Evolutionary conservation across 2,888 invertebrate genomes (phyloP).

Genomic region (Phorcus lineatus): DNA sequence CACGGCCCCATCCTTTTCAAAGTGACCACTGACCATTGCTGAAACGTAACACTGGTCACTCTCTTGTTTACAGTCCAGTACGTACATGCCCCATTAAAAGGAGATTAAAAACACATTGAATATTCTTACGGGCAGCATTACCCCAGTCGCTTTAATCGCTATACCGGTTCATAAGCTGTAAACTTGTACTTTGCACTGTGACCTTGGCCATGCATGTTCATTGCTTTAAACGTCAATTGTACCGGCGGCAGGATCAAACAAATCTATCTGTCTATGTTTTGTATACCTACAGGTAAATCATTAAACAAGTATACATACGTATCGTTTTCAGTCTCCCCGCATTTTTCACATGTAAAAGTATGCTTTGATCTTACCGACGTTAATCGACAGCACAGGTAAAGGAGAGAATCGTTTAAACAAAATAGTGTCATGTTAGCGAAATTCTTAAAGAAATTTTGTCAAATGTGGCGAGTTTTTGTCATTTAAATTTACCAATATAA

Average conservation of each 20-base stretch:
- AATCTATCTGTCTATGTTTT: background rate
- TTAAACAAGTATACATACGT: background rate
- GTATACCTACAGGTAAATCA: conserved; percentile 10
- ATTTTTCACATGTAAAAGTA: background rate
- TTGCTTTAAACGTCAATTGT: background rate
- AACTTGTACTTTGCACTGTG: background rate
- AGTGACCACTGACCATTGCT: background rate
- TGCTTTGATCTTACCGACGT: background rate
- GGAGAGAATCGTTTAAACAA: too few relatives aligned
- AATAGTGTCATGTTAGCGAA: too few relatives aligned
- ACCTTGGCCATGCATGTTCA: background rate
- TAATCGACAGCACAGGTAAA: too few relatives aligned
- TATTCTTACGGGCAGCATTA: background rate
- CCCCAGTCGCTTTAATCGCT: background rate
- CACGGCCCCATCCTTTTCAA: background rate
- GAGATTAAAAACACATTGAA: conserved; percentile 1
- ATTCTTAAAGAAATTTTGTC: too few relatives aligned
- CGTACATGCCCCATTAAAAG: background rate
- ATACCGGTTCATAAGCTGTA: background rate
- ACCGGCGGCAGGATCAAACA: background rate
- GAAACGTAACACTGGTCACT: background rate
- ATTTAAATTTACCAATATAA: too few relatives aligned
- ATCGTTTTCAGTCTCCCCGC: background rate
- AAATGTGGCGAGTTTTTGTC: too few relatives aligned
- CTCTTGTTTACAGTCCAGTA: background rate